phyloP scores from a whole-genome alignment of 2,797 vertebrate species.

The Poecilia gillii region DNA sequence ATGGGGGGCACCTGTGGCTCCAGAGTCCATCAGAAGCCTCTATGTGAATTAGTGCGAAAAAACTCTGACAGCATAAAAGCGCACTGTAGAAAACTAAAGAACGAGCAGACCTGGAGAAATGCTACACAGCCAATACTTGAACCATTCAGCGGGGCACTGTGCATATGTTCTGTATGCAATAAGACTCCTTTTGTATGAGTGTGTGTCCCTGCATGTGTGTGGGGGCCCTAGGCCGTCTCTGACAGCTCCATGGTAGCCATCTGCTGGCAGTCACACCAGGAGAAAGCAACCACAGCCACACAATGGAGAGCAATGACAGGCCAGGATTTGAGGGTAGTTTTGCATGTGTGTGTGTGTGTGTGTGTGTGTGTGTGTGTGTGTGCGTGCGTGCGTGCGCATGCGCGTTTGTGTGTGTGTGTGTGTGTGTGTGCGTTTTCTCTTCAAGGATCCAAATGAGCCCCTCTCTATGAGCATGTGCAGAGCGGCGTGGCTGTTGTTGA shows the following conservation, averaged over 20 bases:
- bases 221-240: conserved; percentile 78
- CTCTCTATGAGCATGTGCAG: conserved; percentile 78
- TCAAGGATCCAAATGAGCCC: conserved; percentile 76
- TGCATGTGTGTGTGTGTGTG: conserved; percentile 33
- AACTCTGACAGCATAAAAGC: conserved; percentile 30
- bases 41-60: conserved; percentile 33
- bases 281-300: conserved; percentile 83
- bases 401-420: conserved; percentile 23
- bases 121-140: conserved; percentile 45
- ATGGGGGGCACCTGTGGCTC: conserved; percentile 72
- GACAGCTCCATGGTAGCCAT: conserved; percentile 83
- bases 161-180: conserved; percentile 80
- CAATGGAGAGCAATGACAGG: conserved; percentile 83
- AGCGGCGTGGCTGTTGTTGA: conserved; percentile 80
- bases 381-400: conserved; percentile 15
- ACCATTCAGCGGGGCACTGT: conserved; percentile 57
- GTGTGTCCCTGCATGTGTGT: conserved; percentile 56
- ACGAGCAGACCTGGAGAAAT: conserved; percentile 36
- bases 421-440: conserved; percentile 53
- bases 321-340: conserved; percentile 78
- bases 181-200: conserved; percentile 70
- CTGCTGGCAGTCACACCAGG: conserved; percentile 84
- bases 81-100: conserved; percentile 29
- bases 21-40: conserved; percentile 46
- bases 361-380: conserved; percentile 28